Evolutionary conservation across 2,113 vertebrate species (phyloP).

Genomic region (Pterocles gutturalis): DNA sequence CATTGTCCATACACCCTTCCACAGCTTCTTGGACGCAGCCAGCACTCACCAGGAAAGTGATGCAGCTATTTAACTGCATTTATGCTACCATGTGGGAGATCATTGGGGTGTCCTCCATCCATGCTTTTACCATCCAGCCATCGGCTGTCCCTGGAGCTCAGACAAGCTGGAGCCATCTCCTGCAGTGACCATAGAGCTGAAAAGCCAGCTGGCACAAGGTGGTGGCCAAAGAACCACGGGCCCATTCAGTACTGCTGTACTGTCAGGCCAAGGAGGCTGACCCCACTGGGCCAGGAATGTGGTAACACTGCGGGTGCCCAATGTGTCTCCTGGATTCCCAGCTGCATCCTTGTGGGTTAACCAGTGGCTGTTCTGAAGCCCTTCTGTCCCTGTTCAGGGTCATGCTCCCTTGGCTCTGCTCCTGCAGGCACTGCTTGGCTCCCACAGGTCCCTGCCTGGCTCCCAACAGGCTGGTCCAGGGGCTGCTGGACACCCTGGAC

Average conservation of each 20-base stretch:
- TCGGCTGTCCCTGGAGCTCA: background rate
- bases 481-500: background rate
- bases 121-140: background rate
- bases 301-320: rapidly evolving
- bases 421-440: background rate
- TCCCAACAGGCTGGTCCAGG: background rate
- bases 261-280: background rate
- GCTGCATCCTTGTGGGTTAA: background rate
- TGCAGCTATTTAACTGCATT: background rate
- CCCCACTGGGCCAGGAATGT: background rate
- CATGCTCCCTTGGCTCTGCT: background rate
- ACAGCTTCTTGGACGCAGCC: background rate
- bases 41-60: background rate
- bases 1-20: background rate
- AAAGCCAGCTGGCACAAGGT: background rate
- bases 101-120: background rate
- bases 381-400: background rate
- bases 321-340: rapidly evolving
- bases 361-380: background rate
- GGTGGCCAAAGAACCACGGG: background rate
- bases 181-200: background rate
- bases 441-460: rapidly evolving
- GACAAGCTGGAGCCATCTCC: background rate
- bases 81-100: background rate
- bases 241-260: background rate